phyloP scores from a whole-genome alignment of 2,797 vertebrate species.

The Lagorchestes hirsutus region DNA sequence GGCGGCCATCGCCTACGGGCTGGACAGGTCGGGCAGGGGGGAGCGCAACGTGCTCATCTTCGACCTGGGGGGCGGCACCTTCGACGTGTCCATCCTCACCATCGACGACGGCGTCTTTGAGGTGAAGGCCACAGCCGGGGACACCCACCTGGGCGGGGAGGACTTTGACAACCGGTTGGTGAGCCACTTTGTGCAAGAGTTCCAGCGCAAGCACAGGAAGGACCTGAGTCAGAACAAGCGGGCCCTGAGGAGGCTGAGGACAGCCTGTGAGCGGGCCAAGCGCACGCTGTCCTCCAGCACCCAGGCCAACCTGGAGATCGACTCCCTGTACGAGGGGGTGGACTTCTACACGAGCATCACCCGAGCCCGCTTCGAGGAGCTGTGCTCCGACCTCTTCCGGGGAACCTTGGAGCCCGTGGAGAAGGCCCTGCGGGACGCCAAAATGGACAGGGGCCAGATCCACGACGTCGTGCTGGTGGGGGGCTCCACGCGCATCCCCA shows the following conservation, averaged over 20 bases:
- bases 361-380: conserved; percentile 92
- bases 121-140: conserved; percentile 92
- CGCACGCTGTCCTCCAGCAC: not conserved
- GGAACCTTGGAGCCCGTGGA: conserved; percentile 92
- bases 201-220: conserved; percentile 93
- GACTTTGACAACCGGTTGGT: conserved; percentile 93
- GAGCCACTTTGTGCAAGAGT: conserved; percentile 92
- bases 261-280: not conserved
- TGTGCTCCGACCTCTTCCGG: conserved; percentile 92
- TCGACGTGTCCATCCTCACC: conserved; percentile 92
- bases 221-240: conserved; percentile 93
- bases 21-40: conserved; percentile 91
- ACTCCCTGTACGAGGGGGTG: conserved; percentile 90
- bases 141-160: conserved; percentile 92
- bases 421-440: conserved; percentile 91
- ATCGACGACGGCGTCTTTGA: conserved; percentile 94
- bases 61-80: conserved; percentile 92
- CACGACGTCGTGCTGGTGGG: conserved; percentile 92
- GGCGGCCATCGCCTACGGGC: conserved; percentile 93
- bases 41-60: conserved; percentile 93
- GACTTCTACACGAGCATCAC: conserved; percentile 94
- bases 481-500: conserved; percentile 91
- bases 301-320: not conserved
- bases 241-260: conserved; percentile 60
- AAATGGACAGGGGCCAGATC: conserved; percentile 90